phyloP scores from a whole-genome alignment of 2,888 invertebrate species.

The Oscheius sp. region DNA sequence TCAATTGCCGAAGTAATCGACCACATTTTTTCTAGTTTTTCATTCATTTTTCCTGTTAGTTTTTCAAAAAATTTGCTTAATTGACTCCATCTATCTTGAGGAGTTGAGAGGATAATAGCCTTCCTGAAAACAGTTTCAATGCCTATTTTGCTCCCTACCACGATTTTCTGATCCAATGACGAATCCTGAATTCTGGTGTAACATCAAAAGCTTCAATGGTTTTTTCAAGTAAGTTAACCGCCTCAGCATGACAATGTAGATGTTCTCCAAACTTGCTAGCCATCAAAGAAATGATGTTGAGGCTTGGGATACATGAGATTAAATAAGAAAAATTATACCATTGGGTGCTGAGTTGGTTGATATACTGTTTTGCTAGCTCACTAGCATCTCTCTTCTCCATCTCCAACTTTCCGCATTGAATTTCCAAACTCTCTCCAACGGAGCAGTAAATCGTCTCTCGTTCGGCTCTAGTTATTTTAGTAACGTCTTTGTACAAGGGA shows the following conservation, averaged over 20 bases:
- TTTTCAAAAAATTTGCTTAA: constrained; percentile 34
- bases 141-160: constrained; percentile 34
- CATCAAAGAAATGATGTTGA: constrained; percentile 13
- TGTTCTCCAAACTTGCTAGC: constrained; percentile 17
- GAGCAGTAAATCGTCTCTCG: constrained; percentile 53
- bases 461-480: constrained; percentile 52
- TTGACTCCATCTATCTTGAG: constrained; percentile 26
- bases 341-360: constrained; percentile 26
- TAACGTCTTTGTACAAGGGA: constrained; percentile 39
- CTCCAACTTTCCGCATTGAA: constrained; percentile 16
- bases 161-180: constrained; percentile 50
- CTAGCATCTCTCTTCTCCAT: constrained; percentile 21
- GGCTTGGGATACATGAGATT: no score
- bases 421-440: constrained; percentile 31
- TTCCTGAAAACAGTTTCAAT: constrained; percentile 12
- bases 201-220: constrained; percentile 31
- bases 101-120: constrained; percentile 44
- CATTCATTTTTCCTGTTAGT: constrained; percentile 42
- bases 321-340: no score
- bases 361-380: constrained; percentile 30
- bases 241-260: constrained; percentile 17
- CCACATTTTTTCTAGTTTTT: constrained; percentile 41
- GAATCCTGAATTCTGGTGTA: constrained; percentile 47
- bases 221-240: constrained; percentile 33
- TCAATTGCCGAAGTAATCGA: constrained; percentile 35